A percentile compares a stretch with the other conserved stretches of the same genome.
Conservation (phyloP, 2,888 invertebrate species). For the Rhingia campestris region DNA sequence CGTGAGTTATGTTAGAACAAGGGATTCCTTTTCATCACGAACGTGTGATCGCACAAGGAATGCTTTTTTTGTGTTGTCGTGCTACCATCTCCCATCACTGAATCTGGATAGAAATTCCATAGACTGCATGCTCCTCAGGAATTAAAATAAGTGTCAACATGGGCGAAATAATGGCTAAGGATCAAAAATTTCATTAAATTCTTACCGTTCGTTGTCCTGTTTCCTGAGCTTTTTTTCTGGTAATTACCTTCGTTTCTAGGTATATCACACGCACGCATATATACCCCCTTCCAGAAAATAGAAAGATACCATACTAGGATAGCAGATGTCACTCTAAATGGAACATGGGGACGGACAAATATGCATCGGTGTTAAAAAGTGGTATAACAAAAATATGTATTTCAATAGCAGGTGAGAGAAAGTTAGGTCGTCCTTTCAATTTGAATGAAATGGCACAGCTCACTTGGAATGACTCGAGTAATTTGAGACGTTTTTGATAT, state of each 20-base stretch:
- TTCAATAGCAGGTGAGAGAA: no score
- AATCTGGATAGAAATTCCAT: slow-evolving; percentile 34
- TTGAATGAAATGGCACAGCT: no score
- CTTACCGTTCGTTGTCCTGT: slow-evolving; percentile 42
- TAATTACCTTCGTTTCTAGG: slow-evolving; percentile 68
- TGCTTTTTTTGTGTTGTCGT: slow-evolving; percentile 23
- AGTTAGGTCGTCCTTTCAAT: no score
- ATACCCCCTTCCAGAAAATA: neutral
- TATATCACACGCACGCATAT: slow-evolving; percentile 27
- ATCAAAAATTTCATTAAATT: slow-evolving; percentile 72
- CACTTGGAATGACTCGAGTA: no score
- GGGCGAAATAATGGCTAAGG: slow-evolving; percentile 71
- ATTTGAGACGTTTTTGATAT: no score
- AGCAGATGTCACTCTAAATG: slow-evolving; percentile 45
- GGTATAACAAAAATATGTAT: no score
- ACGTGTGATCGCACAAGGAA: slow-evolving; percentile 67
- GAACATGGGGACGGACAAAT: slow-evolving; percentile 51
- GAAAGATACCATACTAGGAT: slow-evolving; percentile 9
- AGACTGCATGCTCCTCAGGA: slow-evolving; percentile 57
- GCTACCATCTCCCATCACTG: neutral
- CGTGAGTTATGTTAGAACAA: slow-evolving; percentile 60
- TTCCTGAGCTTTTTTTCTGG: slow-evolving; percentile 22
- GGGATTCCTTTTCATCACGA: slow-evolving; percentile 50
- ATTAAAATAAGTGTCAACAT: slow-evolving; percentile 74
- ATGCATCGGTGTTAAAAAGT: slow-evolving; percentile 6